Percentiles rank a stretch among this genome's conserved stretches.
phyloP scores from a whole-genome alignment of 2,797 vertebrate genomes.

The Tragelaphus oryx region DNA sequence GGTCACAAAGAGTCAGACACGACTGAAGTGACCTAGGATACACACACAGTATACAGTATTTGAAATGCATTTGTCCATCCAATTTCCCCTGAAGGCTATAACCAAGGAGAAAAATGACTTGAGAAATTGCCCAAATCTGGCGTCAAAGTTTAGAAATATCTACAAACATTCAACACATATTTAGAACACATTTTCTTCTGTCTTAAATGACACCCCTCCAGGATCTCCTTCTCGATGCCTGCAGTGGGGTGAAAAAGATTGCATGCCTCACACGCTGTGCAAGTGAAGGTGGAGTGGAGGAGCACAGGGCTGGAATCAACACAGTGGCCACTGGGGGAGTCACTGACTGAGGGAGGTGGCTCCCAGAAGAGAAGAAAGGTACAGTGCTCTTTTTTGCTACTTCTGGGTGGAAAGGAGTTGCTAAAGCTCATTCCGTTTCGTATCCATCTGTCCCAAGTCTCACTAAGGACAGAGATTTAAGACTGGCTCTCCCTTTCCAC shows the following conservation, averaged over 20 bases:
- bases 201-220: not conserved
- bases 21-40: not conserved
- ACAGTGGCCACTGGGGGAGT: accelerated
- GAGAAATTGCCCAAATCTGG: not conserved
- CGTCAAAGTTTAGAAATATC: not conserved
- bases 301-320: not conserved
- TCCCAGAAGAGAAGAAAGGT: not conserved
- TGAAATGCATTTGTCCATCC: not conserved
- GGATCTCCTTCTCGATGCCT: not conserved
- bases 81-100: not conserved
- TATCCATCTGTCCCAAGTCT: not conserved
- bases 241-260: not conserved
- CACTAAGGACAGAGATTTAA: not conserved
- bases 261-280: not conserved
- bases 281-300: no score
- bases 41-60: not conserved
- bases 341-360: not conserved
- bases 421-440: not conserved
- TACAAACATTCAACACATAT: not conserved
- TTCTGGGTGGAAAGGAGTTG: not conserved
- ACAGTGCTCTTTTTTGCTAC: no score
- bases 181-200: not conserved
- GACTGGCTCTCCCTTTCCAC: not conserved
- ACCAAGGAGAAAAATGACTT: not conserved
- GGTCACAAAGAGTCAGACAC: not conserved